Percentiles rank a stretch among this genome's conserved stretches.
Evolutionary conservation across 2,797 vertebrate genomes (phyloP).

Genomic region (Hippoglossus hippoglossus): DNA sequence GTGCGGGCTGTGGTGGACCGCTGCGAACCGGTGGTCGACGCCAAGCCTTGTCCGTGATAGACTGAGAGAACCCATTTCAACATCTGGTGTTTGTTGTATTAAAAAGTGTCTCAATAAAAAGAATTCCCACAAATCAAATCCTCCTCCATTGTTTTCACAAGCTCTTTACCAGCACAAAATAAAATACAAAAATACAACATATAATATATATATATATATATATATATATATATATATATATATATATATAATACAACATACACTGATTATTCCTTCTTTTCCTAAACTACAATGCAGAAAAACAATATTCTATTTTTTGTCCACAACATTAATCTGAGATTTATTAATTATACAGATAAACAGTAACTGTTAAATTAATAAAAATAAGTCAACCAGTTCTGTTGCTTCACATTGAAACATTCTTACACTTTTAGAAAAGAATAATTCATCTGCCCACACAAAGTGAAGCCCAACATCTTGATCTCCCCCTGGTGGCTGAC

Average conservation of each 20-base stretch:
- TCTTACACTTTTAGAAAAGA: no score
- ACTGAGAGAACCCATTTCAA: background rate
- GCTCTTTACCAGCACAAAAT: background rate
- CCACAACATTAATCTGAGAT: no score
- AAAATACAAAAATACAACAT: background rate
- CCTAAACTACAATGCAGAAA: no score
- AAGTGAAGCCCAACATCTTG: no score
- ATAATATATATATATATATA: background rate
- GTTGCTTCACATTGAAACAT: no score
- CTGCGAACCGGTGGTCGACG: slow-evolving; percentile 78
- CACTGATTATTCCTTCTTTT: no score
- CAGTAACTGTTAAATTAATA: no score
- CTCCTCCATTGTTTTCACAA: background rate
- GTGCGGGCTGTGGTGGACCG: slow-evolving; percentile 80
- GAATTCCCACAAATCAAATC: background rate
- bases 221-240: background rate
- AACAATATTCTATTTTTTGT: no score
- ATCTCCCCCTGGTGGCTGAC: no score
- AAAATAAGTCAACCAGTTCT: no score
- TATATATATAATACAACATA: background rate
- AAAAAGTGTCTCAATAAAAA: slow-evolving; percentile 28
- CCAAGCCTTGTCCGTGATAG: slow-evolving; percentile 76
- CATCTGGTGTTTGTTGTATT: slow-evolving; percentile 7
- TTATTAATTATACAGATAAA: no score
- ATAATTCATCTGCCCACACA: no score